These are phyloP conservation scores for Sebastiscus albofasciatus DNA, from an alignment of 2,797 vertebrate genomes.

Conservation along the genomic window DNA sequence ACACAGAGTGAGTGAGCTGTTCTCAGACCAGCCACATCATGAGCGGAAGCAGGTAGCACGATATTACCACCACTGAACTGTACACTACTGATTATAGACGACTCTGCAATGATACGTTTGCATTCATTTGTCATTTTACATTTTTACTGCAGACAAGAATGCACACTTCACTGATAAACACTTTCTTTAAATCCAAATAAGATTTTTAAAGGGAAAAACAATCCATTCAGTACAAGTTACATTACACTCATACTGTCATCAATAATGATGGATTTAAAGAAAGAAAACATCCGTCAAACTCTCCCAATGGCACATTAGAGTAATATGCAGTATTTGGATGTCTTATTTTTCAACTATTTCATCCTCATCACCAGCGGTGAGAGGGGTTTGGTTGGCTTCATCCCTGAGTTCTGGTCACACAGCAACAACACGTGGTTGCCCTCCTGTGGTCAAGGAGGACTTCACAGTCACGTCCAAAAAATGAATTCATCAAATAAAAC, in stretches of 20 bases:
- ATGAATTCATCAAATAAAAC: slow-evolving; percentile 48
- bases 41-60: slow-evolving; percentile 59
- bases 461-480: slow-evolving; percentile 61
- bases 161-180: slow-evolving; percentile 30
- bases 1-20: slow-evolving; percentile 54
- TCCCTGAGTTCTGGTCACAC: slow-evolving; percentile 81
- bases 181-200: slow-evolving; percentile 36
- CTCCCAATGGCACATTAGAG: slow-evolving; percentile 63
- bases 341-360: slow-evolving; percentile 15
- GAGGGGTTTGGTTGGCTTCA: slow-evolving; percentile 57
- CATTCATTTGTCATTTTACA: slow-evolving; percentile 46
- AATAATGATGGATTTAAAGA: slow-evolving; percentile 26
- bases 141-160: slow-evolving; percentile 29
- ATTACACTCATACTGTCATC: slow-evolving; percentile 13
- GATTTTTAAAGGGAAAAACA: slow-evolving; percentile 33
- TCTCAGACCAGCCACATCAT: slow-evolving; percentile 57
- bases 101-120: slow-evolving; percentile 29
- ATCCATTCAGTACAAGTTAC: slow-evolving; percentile 12
- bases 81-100: slow-evolving; percentile 32
- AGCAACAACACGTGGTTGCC: slow-evolving; percentile 56
- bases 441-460: slow-evolving; percentile 66
- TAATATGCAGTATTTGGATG: slow-evolving; percentile 48
- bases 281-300: slow-evolving; percentile 32
- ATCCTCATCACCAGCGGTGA: slow-evolving; percentile 12
- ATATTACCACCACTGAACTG: slow-evolving; percentile 56